phyloP scores from a whole-genome alignment of 2,113 vertebrate genomes.

The Phalacrocorax carbo region DNA sequence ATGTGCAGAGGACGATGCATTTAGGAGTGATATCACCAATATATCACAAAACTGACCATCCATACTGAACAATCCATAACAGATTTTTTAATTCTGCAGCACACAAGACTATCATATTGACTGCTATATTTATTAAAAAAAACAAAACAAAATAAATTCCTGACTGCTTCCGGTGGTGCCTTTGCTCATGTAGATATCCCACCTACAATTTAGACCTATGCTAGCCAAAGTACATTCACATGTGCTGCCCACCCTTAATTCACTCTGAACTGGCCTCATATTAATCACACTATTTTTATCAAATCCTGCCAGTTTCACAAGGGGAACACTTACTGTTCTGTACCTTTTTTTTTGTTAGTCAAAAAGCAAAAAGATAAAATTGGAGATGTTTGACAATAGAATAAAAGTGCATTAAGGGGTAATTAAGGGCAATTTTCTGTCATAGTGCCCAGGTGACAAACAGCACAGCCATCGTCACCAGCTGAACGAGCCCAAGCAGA shows the following conservation, averaged over 20 bases:
- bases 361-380: background rate
- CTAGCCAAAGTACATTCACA: background rate
- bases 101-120: background rate
- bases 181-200: background rate
- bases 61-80: background rate
- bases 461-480: background rate
- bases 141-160: background rate
- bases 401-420: background rate
- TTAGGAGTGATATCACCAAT: background rate
- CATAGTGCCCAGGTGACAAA: background rate
- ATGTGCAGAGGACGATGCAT: background rate
- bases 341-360: background rate
- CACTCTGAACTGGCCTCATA: background rate
- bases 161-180: background rate
- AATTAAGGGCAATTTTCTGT: background rate
- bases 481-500: background rate
- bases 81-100: background rate
- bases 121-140: background rate
- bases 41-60: background rate
- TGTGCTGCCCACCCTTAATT: background rate
- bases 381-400: background rate
- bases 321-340: background rate
- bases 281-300: background rate
- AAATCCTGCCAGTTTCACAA: background rate
- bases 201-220: background rate